Conservation (phyloP, 2,888 invertebrate genomes). For the Hipparchia semele region DNA sequence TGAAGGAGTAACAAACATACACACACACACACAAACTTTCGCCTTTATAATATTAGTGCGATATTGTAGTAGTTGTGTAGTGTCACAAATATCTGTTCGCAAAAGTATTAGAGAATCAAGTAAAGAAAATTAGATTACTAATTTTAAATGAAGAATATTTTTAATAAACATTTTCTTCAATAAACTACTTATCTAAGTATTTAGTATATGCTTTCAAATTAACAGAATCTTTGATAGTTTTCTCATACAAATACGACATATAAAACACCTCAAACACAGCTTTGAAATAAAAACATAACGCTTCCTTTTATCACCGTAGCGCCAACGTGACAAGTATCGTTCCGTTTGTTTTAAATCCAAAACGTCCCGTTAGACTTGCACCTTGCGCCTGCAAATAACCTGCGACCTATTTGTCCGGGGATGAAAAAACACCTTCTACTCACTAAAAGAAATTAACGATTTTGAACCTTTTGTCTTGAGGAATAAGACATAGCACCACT, state of each 20-base stretch:
- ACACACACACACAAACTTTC: no score
- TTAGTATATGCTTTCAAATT: not conserved
- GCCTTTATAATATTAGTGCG: no score
- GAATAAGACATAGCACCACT: constrained; percentile 31
- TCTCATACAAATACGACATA: constrained; percentile 32
- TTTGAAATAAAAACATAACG: constrained; percentile 62
- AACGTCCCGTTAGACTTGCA: constrained; percentile 74
- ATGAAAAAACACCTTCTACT: constrained; percentile 56
- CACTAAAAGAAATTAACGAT: constrained; percentile 23
- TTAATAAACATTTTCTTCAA: no score
- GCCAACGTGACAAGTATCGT: constrained; percentile 63
- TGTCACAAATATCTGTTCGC: no score
- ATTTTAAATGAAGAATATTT: no score
- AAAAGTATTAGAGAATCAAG: no score
- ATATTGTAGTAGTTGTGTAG: no score
- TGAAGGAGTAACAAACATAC: no score
- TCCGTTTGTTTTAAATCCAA: constrained; percentile 73
- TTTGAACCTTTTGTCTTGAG: constrained; percentile 29
- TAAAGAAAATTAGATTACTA: no score
- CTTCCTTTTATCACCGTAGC: constrained; percentile 64
- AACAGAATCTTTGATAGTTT: constrained; percentile 2
- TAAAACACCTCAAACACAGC: constrained; percentile 53
- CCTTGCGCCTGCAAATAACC: constrained; percentile 81
- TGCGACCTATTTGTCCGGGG: constrained; percentile 78
- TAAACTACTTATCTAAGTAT: no score